Percentiles rank a stretch among this genome's conserved stretches.
Conservation (phyloP, 2,113 vertebrate genomes). For the Corythoichthys intestinalis region DNA sequence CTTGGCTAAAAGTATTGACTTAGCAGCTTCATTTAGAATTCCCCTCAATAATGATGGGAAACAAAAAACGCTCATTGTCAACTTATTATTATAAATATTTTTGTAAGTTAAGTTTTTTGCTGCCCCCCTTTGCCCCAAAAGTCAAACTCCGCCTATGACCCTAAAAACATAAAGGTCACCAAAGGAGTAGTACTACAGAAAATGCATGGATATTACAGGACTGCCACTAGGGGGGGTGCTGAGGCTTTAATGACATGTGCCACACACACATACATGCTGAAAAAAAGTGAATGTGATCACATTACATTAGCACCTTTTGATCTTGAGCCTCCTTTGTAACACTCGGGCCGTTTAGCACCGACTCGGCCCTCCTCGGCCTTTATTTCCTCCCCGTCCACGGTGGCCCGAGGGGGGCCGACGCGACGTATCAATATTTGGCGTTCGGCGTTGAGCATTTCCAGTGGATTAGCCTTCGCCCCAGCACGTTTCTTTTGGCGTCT, state of each 20-base stretch:
- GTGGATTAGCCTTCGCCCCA: slow-evolving; percentile 74
- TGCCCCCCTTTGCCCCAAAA: no score
- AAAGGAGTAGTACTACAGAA: not conserved
- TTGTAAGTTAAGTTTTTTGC: no score
- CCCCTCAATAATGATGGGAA: no score
- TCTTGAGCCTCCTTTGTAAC: slow-evolving; percentile 3
- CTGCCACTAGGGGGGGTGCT: slow-evolving; percentile 72
- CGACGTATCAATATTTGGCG: slow-evolving; percentile 74
- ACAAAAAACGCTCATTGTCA: no score
- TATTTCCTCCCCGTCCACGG: slow-evolving; percentile 40
- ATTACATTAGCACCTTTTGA: slow-evolving; percentile 6
- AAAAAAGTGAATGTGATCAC: slow-evolving; percentile 24
- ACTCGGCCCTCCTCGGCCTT: not conserved
- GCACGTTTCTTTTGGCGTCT: slow-evolving; percentile 72
- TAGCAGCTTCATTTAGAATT: no score
- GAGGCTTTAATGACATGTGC: slow-evolving; percentile 12
- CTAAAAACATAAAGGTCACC: no score
- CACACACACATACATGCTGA: slow-evolving; percentile 1
- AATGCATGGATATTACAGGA: not conserved
- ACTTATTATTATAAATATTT: no score
- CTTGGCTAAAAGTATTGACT: no score
- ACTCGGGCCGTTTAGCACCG: slow-evolving; percentile 10
- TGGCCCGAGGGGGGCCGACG: slow-evolving; percentile 37
- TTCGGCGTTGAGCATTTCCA: slow-evolving; percentile 72
- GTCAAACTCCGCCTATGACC: no score